phyloP scores from a whole-genome alignment of 2,113 vertebrate species.

The Gorsachius goisagi region DNA sequence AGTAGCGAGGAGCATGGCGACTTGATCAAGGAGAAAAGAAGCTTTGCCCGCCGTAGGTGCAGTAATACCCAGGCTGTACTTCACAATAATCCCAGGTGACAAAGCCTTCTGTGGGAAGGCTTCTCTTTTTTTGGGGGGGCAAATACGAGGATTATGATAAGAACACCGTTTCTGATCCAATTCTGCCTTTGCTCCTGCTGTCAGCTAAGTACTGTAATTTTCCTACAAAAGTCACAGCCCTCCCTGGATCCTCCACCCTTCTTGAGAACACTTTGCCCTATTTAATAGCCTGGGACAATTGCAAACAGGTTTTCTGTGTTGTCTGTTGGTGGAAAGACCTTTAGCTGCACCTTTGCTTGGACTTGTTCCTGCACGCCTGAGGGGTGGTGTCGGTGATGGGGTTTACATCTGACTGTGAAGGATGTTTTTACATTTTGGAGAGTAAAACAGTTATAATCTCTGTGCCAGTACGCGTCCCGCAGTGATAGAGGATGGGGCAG shows the following conservation, averaged over 20 bases:
- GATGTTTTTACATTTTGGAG: not conserved
- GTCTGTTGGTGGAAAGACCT: not conserved
- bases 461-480: not conserved
- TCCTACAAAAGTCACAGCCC: not conserved
- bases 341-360: not conserved
- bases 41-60: too few relatives aligned
- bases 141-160: not conserved
- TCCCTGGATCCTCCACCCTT: not conserved
- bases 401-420: not conserved
- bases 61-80: not conserved
- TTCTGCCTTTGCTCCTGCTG: not conserved
- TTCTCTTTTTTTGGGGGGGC: not conserved
- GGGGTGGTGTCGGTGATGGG: not conserved
- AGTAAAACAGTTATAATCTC: not conserved
- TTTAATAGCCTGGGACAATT: not conserved
- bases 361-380: not conserved
- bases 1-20: not conserved
- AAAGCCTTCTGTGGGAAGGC: not conserved
- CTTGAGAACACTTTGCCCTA: not conserved
- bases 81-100: rapidly evolving
- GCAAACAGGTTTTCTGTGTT: not conserved
- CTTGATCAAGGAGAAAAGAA: not conserved
- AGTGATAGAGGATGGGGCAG: rapidly evolving
- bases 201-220: not conserved
- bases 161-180: not conserved